Evolutionary conservation across 2,113 vertebrate species (phyloP), one percentile per base, ranked within the genome.

Genomic region (Zosterops borbonicus): DNA sequence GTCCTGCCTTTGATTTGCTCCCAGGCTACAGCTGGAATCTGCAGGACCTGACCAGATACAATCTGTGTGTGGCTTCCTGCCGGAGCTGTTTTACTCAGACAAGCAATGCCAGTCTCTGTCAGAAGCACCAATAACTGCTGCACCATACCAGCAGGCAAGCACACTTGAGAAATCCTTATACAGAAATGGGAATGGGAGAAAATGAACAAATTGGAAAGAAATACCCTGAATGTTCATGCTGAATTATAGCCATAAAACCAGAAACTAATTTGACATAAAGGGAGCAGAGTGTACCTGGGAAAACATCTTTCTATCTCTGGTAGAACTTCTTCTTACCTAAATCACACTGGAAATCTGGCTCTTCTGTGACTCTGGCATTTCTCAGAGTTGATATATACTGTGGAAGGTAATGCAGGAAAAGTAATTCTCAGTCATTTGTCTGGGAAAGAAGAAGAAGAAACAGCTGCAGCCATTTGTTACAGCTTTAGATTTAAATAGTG

Each of bases 31-130:
- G 41, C 27, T 49, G 73, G 27, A 19, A 46, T 24, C 71, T 24
- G 47, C 7, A 21, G 80, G 47, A 46, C 35, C 67, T 28, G 47
- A 25, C 4, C 28, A 41, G 81, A 11, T 4, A 18, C 4, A 53
- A 58, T 49, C 47, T 13, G 0, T 21, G 39, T 2, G 37, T 8
- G 58, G 35, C 49, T 74, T 64, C 29, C 20, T 9, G 1, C 46
- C 0, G 0, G 7, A 29, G 20, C 17, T 20, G n/a, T 37, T 75
- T n/a, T 14, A 24, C 22, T 31, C 1, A 0, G 55, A 56, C 2
- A 3, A 47, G 55, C 5, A 8, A 33, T 14, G 12, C 44, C 15
- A 1, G 44, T 12, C 29, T 62, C 65, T 71, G 2, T 55, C 68
- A 49, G 76, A 6, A 16, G 41, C 12, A 42, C 23, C 31, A 4